These are phyloP conservation scores for Aeoliscus strigatus DNA, from an alignment of 2,797 vertebrate species.

Conservation along the genomic window DNA sequence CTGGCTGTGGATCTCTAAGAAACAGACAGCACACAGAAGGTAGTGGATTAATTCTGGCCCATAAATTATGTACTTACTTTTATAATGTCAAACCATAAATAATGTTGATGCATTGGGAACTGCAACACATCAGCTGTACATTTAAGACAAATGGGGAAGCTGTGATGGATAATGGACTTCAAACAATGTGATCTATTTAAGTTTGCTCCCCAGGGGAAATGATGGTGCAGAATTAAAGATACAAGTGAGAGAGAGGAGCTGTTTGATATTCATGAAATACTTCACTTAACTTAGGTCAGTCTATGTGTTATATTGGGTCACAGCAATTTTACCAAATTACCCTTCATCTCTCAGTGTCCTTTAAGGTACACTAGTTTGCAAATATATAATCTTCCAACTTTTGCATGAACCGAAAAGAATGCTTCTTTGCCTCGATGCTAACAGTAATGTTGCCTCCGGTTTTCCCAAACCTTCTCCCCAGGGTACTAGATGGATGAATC, in stretches of 20 bases:
- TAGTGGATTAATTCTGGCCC: constrained; percentile 77
- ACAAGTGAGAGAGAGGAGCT: constrained; percentile 17
- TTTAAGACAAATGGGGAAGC: constrained; percentile 74
- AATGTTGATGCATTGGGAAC: constrained; percentile 76
- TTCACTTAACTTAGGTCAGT: constrained; percentile 29
- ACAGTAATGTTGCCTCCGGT: constrained; percentile 50
- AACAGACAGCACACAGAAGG: constrained; percentile 75
- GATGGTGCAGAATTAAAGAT: constrained; percentile 56
- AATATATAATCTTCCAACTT: too few relatives aligned
- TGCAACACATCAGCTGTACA: constrained; percentile 74
- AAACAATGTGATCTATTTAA: constrained; percentile 68
- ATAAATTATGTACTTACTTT: constrained; percentile 85
- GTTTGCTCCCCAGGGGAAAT: constrained; percentile 62
- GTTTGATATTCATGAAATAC: constrained; percentile 47
- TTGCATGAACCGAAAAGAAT: too few relatives aligned
- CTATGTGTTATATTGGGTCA: too few relatives aligned
- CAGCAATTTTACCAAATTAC: too few relatives aligned
- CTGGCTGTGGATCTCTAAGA: constrained; percentile 72
- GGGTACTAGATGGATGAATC: constrained; percentile 72
- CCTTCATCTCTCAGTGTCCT: too few relatives aligned
- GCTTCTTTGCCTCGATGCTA: constrained; percentile 37
- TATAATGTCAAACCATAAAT: constrained; percentile 82
- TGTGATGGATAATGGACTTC: constrained; percentile 72
- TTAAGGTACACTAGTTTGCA: too few relatives aligned
- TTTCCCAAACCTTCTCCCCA: constrained; percentile 59